phyloP scores from a whole-genome alignment of 2,113 vertebrate genomes.

The Cichladusa arquata region DNA sequence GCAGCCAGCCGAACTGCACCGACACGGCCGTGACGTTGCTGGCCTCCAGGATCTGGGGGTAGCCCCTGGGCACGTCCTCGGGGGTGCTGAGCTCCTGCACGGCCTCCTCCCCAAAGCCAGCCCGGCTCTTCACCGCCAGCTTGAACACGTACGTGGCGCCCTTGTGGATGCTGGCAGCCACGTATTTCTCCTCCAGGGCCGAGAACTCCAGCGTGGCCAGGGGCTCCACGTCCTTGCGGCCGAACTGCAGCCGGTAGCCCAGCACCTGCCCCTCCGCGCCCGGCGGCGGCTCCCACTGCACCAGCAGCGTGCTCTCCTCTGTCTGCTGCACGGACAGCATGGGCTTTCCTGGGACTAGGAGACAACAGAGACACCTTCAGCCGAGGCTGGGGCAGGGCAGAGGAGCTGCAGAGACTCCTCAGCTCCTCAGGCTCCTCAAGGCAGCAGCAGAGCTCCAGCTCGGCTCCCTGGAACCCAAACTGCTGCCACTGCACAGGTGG shows the following conservation, averaged over 20 bases:
- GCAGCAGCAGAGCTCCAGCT: background rate
- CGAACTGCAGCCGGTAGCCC: conserved; percentile 93
- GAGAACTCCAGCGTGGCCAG: conserved; percentile 89
- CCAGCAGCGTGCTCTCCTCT: conserved; percentile 81
- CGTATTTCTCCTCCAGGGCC: conserved; percentile 80
- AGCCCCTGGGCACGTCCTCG: conserved; percentile 87
- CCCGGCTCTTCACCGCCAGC: conserved; percentile 88
- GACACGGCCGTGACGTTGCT: conserved; percentile 87
- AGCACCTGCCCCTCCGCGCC: conserved; percentile 80
- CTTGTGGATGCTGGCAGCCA: conserved; percentile 81
- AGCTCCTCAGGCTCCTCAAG: background rate
- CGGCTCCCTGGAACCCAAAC: rapidly evolving
- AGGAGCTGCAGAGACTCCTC: background rate
- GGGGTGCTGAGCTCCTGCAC: conserved; percentile 82
- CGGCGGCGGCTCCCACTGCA: conserved; percentile 84
- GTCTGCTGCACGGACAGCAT: conserved; percentile 87
- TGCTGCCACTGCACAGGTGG: background rate
- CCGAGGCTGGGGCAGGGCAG: background rate
- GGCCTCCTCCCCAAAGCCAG: conserved; percentile 91
- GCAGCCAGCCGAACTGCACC: conserved; percentile 91
- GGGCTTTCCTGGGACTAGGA: conserved; percentile 87
- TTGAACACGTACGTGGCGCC: conserved; percentile 93
- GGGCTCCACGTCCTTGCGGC: conserved; percentile 83
- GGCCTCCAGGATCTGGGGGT: conserved; percentile 87
- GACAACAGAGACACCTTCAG: background rate